These are phyloP conservation scores for Lasioglossum calceatum DNA, from an alignment of 2,888 invertebrate species.

Conservation along the genomic window DNA sequence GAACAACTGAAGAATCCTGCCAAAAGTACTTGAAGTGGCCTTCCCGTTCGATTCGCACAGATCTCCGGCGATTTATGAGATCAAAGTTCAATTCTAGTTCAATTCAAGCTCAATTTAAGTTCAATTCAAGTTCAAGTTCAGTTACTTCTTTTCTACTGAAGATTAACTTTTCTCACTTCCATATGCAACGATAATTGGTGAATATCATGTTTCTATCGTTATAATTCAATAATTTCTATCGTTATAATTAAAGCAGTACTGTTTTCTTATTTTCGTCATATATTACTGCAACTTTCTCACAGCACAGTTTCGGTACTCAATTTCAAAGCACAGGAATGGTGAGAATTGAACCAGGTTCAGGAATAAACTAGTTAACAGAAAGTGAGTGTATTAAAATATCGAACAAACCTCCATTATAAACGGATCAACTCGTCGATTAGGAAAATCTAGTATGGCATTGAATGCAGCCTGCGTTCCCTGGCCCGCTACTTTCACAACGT, in stretches of 20 bases:
- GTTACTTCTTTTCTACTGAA: not conserved
- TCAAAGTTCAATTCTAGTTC: not conserved
- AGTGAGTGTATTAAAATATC: not conserved
- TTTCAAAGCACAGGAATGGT: too few species aligned
- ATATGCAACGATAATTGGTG: not conserved
- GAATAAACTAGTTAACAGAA: not conserved
- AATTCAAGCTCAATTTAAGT: too few species aligned
- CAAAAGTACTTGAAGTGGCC: not conserved
- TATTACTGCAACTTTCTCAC: too few species aligned
- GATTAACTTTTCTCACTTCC: not conserved
- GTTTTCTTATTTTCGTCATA: too few species aligned
- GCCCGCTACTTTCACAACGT: not conserved
- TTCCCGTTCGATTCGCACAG: not conserved
- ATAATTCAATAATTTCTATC: not conserved
- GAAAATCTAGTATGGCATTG: slow-evolving; percentile 5
- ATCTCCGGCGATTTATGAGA: not conserved
- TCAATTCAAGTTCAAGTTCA: too few species aligned
- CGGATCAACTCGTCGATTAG: not conserved
- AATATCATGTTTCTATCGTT: not conserved
- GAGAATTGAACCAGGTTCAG: too few species aligned
- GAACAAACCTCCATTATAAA: not conserved
- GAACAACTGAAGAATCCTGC: not conserved
- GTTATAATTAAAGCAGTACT: not conserved
- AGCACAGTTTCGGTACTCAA: not conserved
- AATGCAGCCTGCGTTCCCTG: not conserved